These are phyloP conservation scores for Cacoxenus indagator DNA, from an alignment of 2,888 invertebrate genomes.

Conservation along the genomic window DNA sequence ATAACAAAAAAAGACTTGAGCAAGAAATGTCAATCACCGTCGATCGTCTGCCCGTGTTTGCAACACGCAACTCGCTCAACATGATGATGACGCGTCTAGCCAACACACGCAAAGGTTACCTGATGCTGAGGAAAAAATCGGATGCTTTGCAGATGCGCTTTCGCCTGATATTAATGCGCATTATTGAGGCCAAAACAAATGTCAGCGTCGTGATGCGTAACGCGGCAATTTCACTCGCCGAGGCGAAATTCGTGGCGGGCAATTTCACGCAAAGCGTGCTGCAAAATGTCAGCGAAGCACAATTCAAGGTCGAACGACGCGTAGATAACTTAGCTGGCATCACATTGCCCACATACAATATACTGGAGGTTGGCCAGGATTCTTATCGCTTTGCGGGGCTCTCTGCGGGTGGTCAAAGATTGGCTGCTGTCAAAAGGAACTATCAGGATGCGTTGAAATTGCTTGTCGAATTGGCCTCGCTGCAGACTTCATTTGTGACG, in stretches of 20 bases:
- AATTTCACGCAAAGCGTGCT: slow-evolving; percentile 98
- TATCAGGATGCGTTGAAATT: slow-evolving; percentile 96
- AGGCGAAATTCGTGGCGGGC: slow-evolving; percentile 98
- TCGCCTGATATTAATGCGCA: slow-evolving; percentile 95
- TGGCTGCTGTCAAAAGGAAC: slow-evolving; percentile 97
- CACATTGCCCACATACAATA: slow-evolving; percentile 89
- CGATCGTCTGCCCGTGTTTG: slow-evolving; percentile 91
- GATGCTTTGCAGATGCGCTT: slow-evolving; percentile 99
- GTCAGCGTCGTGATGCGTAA: slow-evolving; percentile 95
- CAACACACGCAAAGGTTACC: slow-evolving; percentile 99
- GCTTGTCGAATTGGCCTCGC: slow-evolving; percentile 95
- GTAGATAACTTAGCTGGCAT: slow-evolving; percentile 99
- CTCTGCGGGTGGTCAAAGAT: slow-evolving; percentile 96
- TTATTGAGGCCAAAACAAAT: slow-evolving; percentile 83
- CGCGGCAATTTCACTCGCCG: slow-evolving; percentile 97
- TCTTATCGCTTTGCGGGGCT: slow-evolving; percentile 96
- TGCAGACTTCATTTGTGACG: slow-evolving; percentile 98
- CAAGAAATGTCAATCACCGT: slow-evolving; percentile 67
- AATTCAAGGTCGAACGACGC: slow-evolving; percentile 95
- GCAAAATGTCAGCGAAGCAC: slow-evolving; percentile 95
- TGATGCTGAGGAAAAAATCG: slow-evolving; percentile 98
- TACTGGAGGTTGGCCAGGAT: slow-evolving; percentile 86
- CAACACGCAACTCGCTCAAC: slow-evolving; percentile 96
- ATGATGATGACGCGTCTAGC: slow-evolving; percentile 96
- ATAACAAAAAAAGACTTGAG: slow-evolving; percentile 79